Evolutionary conservation across 1,140 invertebrate genomes (phyloP).

Genomic region (Drosophila hydei): DNA sequence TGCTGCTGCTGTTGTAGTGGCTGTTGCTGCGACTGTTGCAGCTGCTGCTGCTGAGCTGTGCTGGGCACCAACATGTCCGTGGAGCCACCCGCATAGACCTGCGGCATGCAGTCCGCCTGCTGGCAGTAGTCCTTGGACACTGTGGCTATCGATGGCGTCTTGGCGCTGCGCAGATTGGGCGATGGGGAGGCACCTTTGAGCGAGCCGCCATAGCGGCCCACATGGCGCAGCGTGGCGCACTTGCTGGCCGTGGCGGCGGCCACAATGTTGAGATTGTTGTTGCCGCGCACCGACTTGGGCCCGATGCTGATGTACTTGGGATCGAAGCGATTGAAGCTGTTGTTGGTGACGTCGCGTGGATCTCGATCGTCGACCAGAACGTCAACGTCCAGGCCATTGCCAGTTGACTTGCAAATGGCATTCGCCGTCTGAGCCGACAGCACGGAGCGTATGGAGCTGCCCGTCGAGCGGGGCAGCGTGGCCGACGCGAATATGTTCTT

Average conservation of each 20-base stretch:
- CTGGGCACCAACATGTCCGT: conserved; percentile 56
- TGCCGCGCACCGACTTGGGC: conserved; percentile 85
- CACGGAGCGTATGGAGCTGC: conserved; percentile 78
- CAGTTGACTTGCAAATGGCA: conserved; percentile 74
- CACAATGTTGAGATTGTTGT: conserved; percentile 76
- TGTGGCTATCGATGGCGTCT: conserved; percentile 81
- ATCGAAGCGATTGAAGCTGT: conserved; percentile 86
- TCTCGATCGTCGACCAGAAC: conserved; percentile 70
- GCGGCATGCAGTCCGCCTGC: conserved; percentile 79
- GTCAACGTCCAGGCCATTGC: conserved; percentile 67
- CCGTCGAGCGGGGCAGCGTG: conserved; percentile 76
- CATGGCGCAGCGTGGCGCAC: conserved; percentile 81
- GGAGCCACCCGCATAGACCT: conserved; percentile 53
- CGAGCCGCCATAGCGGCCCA: conserved; percentile 84
- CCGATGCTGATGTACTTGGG: conserved; percentile 87
- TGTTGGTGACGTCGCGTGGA: conserved; percentile 83
- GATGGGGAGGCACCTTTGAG: conserved; percentile 82
- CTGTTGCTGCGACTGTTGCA: conserved; percentile 36
- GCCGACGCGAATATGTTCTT: conserved; percentile 83
- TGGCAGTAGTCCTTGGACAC: conserved; percentile 83
- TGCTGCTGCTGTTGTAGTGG: conserved; percentile 28
- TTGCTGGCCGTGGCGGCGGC: conserved; percentile 72
- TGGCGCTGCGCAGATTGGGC: conserved; percentile 79
- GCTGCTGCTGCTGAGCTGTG: conserved; percentile 10
- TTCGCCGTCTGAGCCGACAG: conserved; percentile 74